These are phyloP conservation scores for Zonotrichia leucophrys DNA, from an alignment of 2,113 vertebrate genomes.

Conservation along the genomic window DNA sequence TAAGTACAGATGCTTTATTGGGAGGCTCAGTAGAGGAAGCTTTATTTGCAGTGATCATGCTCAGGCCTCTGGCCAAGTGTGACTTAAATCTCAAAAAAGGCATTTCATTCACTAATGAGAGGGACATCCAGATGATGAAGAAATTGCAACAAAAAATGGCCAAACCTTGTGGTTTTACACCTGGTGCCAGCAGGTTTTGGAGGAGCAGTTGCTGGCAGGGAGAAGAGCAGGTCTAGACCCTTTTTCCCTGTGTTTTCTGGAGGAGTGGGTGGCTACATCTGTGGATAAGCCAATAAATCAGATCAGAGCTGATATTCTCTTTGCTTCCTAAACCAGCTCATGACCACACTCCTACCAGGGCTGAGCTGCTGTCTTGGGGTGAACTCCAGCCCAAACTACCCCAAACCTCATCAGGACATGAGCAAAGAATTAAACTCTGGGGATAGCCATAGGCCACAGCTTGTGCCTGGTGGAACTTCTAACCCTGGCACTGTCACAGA, in stretches of 20 bases:
- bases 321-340: not conserved
- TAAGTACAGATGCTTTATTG: not conserved
- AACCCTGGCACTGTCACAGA: not conserved
- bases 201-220: not conserved
- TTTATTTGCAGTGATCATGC: not conserved
- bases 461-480: not conserved
- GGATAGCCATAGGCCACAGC: not conserved
- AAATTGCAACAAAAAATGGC: not conserved
- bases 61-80: not conserved
- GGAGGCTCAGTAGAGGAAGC: not conserved
- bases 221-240: not conserved
- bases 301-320: not conserved
- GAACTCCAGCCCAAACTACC: not conserved
- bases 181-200: not conserved
- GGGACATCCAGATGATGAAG: not conserved
- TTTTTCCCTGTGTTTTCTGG: not conserved
- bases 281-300: not conserved
- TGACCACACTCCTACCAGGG: not conserved
- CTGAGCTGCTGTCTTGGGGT: not conserved
- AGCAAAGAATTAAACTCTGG: not conserved
- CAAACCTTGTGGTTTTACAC: not conserved
- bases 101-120: not conserved
- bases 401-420: not conserved
- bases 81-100: not conserved
- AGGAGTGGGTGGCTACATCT: not conserved